phyloP scores from a whole-genome alignment of 2,113 vertebrate species.

The Phoenicopterus ruber region DNA sequence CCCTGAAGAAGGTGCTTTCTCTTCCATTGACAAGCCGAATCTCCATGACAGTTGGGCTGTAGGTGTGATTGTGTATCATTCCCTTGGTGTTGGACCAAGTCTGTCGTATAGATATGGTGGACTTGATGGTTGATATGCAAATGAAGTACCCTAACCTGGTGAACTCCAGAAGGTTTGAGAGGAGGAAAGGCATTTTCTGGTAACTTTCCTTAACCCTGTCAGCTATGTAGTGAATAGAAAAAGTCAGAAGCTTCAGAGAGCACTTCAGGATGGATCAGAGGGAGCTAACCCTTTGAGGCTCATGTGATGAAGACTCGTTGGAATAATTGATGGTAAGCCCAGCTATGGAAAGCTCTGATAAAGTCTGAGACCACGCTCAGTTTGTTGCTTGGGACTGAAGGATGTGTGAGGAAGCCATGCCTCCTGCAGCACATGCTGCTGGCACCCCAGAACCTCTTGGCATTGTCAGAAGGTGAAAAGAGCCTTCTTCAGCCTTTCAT shows the following conservation, averaged over 20 bases:
- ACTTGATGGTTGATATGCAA: neutral
- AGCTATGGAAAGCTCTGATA: neutral
- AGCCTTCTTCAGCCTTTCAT: slow-evolving; percentile 16
- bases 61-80: neutral
- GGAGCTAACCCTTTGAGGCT: neutral
- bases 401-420: neutral
- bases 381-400: neutral
- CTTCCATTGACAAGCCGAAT: neutral
- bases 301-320: neutral
- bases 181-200: neutral
- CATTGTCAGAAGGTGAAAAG: slow-evolving; percentile 38
- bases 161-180: neutral
- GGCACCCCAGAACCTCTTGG: neutral
- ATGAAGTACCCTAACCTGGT: neutral
- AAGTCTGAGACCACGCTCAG: neutral
- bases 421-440: neutral
- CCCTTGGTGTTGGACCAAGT: neutral
- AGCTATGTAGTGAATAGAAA: neutral
- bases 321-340: neutral
- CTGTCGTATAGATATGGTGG: neutral
- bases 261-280: neutral
- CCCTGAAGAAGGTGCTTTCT: neutral
- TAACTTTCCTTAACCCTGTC: neutral
- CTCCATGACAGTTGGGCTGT: neutral
- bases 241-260: neutral